These are phyloP conservation scores for Xenopus laevis DNA, from an alignment of 2,113 vertebrate species.

Conservation along the genomic window DNA sequence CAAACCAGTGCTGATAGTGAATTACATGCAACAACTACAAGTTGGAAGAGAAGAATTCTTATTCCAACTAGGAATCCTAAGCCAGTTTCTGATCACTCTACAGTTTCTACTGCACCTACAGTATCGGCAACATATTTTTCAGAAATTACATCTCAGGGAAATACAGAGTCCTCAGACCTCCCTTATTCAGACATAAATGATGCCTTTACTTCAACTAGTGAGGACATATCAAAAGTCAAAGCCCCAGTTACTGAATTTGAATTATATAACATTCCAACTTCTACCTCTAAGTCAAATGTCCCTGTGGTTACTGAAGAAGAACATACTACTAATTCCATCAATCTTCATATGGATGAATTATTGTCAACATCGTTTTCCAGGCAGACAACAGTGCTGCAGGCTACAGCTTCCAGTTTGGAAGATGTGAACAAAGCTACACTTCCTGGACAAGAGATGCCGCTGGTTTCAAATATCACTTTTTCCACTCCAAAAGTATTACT, in stretches of 20 bases:
- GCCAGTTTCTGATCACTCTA: conserved; percentile 55
- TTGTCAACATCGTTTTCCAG: conserved; percentile 47
- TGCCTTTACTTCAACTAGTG: conserved; percentile 48
- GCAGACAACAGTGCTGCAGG: neutral
- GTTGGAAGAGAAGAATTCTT: conserved; percentile 55
- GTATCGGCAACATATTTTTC: conserved; percentile 50
- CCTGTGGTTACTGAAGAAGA: conserved; percentile 44
- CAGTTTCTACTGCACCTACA: conserved; percentile 53
- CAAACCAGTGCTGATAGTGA: conserved; percentile 55
- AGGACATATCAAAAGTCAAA: conserved; percentile 48
- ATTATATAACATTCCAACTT: conserved; percentile 44
- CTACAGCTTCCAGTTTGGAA: conserved; percentile 50
- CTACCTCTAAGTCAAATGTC: conserved; percentile 37
- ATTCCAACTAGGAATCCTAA: conserved; percentile 54
- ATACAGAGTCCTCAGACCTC: conserved; percentile 56
- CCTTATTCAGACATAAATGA: conserved; percentile 46
- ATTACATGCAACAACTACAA: conserved; percentile 55
- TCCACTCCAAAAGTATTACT: conserved; percentile 63
- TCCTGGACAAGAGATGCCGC: conserved; percentile 57
- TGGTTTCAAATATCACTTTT: conserved; percentile 61
- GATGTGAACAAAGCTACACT: conserved; percentile 49
- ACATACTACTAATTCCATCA: conserved; percentile 48
- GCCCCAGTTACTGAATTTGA: conserved; percentile 46
- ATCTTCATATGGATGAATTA: conserved; percentile 40
- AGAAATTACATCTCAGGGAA: conserved; percentile 54